phyloP scores from a whole-genome alignment of 2,888 invertebrate species.

The Rapana venosa region DNA sequence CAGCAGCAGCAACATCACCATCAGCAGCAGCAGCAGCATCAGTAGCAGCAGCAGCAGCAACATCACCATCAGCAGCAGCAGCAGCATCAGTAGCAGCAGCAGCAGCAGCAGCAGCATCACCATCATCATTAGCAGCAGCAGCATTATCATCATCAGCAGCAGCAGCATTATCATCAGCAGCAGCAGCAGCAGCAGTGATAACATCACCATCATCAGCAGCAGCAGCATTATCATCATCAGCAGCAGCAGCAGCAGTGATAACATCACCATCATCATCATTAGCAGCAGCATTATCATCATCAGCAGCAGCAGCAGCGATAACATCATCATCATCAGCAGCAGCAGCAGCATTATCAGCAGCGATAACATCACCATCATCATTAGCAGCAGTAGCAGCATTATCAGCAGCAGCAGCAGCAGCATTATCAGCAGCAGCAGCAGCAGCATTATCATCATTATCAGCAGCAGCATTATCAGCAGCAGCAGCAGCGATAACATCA shows the following conservation, averaged over 20 bases:
- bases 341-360: not conserved
- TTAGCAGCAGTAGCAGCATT: not conserved
- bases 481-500: slow-evolving; percentile 37
- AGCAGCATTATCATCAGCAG: slow-evolving; percentile 23
- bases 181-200: slow-evolving; percentile 35
- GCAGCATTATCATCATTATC: not conserved
- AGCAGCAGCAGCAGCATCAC: not conserved
- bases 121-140: not conserved
- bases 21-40: not conserved
- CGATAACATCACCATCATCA: not conserved
- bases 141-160: not conserved
- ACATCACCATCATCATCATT: not conserved
- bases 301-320: not conserved
- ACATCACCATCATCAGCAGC: slow-evolving; percentile 24
- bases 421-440: no score
- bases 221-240: not conserved
- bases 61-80: not conserved
- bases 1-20: not conserved
- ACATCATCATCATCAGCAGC: not conserved
- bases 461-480: slow-evolving; percentile 30
- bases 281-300: not conserved
- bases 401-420: not conserved
- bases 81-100: not conserved
- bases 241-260: not conserved
- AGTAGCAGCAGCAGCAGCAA: not conserved